A percentile compares a stretch with the other conserved stretches of the same genome.
Conservation (phyloP, 2,888 invertebrate genomes). For the Pycnomerus fuliginosus region DNA sequence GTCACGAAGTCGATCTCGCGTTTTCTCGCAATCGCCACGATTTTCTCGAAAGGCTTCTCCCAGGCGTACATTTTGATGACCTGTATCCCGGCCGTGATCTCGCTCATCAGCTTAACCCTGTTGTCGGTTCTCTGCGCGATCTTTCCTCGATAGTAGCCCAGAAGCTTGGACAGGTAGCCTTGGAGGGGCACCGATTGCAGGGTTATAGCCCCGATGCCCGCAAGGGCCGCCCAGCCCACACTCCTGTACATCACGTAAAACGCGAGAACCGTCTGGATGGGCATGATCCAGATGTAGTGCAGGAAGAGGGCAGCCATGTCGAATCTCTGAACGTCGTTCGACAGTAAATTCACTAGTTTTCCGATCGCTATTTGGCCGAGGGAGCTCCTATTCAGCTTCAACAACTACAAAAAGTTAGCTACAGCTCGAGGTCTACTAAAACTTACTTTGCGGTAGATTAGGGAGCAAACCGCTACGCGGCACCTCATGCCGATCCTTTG, state of each 20-base stretch:
- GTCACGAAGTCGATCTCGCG: constrained; percentile 69
- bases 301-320: constrained; percentile 69
- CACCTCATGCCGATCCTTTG: constrained; percentile 74
- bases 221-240: constrained; percentile 59
- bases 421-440: background rate
- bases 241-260: constrained; percentile 60
- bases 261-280: constrained; percentile 69
- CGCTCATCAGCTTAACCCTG: constrained; percentile 70
- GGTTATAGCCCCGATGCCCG: constrained; percentile 61
- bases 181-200: constrained; percentile 57
- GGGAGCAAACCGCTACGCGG: constrained; percentile 73
- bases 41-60: constrained; percentile 68
- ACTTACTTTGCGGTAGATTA: constrained; percentile 80
- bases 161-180: constrained; percentile 55
- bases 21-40: constrained; percentile 65
- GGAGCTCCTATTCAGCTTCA: constrained; percentile 66
- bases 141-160: constrained; percentile 52
- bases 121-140: constrained; percentile 61
- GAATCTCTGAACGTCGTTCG: constrained; percentile 82
- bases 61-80: constrained; percentile 81
- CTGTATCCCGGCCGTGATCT: constrained; percentile 71
- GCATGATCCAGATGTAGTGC: constrained; percentile 80
- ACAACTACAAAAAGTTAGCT: constrained; percentile 50
- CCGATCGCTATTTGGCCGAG: constrained; percentile 81
- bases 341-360: constrained; percentile 80